phyloP scores from a whole-genome alignment of 2,888 invertebrate genomes.

The Andrena fulva region DNA sequence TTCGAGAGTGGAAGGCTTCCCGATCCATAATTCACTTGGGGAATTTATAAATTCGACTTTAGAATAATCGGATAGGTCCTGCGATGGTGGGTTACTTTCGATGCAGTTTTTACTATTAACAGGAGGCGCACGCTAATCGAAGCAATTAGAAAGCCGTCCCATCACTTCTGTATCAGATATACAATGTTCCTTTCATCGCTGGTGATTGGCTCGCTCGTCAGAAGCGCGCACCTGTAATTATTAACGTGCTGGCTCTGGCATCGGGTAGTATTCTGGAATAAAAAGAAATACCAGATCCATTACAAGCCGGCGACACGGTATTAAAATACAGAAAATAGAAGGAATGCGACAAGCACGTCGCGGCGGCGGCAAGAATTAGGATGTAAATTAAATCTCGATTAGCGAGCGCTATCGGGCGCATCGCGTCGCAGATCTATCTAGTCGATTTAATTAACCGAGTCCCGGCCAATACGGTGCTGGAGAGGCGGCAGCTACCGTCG shows the following conservation, averaged over 20 bases:
- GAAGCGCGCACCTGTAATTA: too few relatives aligned
- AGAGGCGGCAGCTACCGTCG: not conserved
- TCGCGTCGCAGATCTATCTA: slow-evolving; percentile 15
- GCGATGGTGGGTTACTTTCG: too few relatives aligned
- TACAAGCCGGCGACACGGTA: not conserved
- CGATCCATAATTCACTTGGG: not conserved
- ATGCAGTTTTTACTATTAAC: not conserved
- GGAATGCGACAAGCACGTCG: not conserved
- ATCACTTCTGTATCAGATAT: too few relatives aligned
- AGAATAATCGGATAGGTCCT: too few relatives aligned
- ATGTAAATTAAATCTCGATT: slow-evolving; percentile 27
- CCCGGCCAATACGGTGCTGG: not conserved
- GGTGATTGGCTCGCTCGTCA: too few relatives aligned
- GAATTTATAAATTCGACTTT: too few relatives aligned
- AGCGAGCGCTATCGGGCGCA: not conserved
- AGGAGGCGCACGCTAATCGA: too few relatives aligned
- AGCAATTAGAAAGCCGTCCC: too few relatives aligned
- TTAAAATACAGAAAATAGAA: not conserved
- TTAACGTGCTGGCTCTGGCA: too few relatives aligned
- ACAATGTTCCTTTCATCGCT: too few relatives aligned
- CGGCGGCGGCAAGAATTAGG: not conserved
- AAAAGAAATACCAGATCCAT: not conserved
- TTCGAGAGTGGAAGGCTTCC: not conserved
- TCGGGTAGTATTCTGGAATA: too few relatives aligned
- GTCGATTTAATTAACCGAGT: slow-evolving; percentile 17